Evolutionary conservation across 2,797 vertebrate species (phyloP).

Genomic region (Decapterus maruadsi): DNA sequence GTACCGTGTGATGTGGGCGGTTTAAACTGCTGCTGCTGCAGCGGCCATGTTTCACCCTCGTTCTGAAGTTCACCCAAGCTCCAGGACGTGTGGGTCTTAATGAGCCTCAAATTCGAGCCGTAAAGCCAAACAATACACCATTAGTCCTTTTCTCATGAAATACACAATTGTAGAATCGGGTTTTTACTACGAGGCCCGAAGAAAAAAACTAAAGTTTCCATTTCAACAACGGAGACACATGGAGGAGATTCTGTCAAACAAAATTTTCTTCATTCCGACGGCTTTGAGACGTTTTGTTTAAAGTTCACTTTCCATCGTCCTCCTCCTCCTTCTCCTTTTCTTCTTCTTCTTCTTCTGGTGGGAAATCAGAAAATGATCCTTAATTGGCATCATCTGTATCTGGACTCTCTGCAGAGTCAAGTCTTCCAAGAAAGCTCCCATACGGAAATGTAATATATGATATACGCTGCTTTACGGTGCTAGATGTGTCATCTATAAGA

Average conservation of each 20-base stretch:
- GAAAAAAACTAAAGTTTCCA: neutral
- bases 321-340: neutral
- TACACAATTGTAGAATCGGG: too few species aligned
- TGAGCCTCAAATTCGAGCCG: constrained; percentile 47
- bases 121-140: constrained; percentile 62
- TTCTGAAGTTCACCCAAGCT: constrained; percentile 55
- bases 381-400: constrained; percentile 28
- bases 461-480: too few species aligned
- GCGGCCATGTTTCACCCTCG: constrained; percentile 39
- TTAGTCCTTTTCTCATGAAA: constrained; percentile 45
- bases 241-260: neutral
- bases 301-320: neutral
- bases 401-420: neutral
- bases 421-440: too few species aligned
- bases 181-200: neutral
- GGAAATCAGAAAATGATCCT: neutral
- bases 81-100: constrained; percentile 55
- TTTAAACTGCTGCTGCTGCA: neutral
- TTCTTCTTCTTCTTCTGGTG: constrained; percentile 3
- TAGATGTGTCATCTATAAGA: too few species aligned
- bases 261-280: constrained; percentile 1
- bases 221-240: constrained; percentile 3
- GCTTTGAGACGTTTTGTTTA: neutral
- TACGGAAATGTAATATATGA: too few species aligned
- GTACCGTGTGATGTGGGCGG: constrained; percentile 55